Evolutionary conservation across 1,140 invertebrate species (phyloP).

Genomic region (Drosophila carrolli): DNA sequence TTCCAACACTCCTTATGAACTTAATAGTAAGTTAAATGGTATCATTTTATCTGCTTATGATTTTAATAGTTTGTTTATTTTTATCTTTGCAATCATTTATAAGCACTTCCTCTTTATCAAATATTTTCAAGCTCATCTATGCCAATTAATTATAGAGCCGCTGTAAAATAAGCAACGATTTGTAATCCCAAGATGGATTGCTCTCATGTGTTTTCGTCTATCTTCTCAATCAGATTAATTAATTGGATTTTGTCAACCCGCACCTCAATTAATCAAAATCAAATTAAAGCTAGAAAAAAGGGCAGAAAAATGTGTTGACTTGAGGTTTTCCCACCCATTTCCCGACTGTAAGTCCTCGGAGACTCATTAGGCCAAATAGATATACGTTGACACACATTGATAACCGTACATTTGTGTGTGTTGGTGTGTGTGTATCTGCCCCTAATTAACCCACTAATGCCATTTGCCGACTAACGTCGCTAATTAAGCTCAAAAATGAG

Average conservation of each 20-base stretch:
- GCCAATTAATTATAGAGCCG: constrained; percentile 5
- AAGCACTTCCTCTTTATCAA: background rate
- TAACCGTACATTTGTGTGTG: constrained; percentile 27
- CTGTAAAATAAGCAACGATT: constrained; percentile 10
- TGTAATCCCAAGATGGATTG: constrained; percentile 14
- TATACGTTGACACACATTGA: constrained; percentile 64
- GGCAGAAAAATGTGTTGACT: constrained; percentile 1
- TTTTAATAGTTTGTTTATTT: no score
- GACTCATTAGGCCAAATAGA: constrained; percentile 57
- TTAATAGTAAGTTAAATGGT: no score
- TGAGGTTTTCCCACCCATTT: background rate
- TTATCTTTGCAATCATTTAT: no score
- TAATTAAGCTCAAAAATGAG: constrained; percentile 74
- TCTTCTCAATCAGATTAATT: constrained; percentile 37
- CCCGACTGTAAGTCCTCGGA: constrained; percentile 23
- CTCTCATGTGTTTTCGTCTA: background rate
- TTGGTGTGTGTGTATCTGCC: constrained; percentile 26
- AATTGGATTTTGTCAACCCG: constrained; percentile 36
- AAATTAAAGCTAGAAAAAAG: constrained; percentile 34
- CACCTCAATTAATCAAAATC: constrained; percentile 51
- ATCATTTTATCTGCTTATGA: no score
- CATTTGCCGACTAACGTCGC: constrained; percentile 67
- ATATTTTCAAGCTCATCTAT: background rate
- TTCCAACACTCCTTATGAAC: no score
- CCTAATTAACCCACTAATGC: constrained; percentile 79